Evolutionary conservation across 2,888 invertebrate species (phyloP), one percentile per base, ranked within the genome.

Genomic region (Rhamphomyia laevipes): DNA sequence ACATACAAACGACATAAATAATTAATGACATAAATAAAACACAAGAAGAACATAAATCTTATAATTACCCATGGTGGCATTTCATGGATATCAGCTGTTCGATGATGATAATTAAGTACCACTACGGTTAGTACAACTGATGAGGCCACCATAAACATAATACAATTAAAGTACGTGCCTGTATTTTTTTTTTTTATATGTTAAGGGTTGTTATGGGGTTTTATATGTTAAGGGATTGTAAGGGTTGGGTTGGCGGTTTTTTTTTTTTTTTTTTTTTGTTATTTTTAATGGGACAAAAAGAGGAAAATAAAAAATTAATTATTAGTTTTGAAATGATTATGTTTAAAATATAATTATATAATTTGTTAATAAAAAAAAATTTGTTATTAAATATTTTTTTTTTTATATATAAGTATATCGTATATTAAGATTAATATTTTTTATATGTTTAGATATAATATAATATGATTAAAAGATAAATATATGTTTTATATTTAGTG

Each of bases 101-200:
- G 82, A 74, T 96, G 95, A 73, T 96, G 96, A 73, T 92, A 95
- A 76, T 96, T 96, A 59, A 96, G 81, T 60, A 96, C 94, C 61
- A 95, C 86, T 59, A 96, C 94, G 48, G 96, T 96, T 64, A 94
- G 81, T 62, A 95, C 92, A 72, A 96, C 95, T 56, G 95, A 95
- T 56, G 94, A 91, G 53, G 95, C 94, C 74, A 95, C 95, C 94
- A 96, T 95, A 76, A 96, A 91, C 96, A 96, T 96, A 75, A 95
- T 95, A 79, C 94, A 94, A 77, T 95, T 95, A 84, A 96, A 96
- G 78, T 96, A 96, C 62, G 95, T 92, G 70, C 95, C 95, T 92
- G 78, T 61, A 72, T 17, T 41, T 38, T 18, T 37, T 48, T 43
- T 23, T 21, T 53, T 50, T 30, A 33, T 41, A 43, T 68, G 56